Evolutionary conservation across 2,888 invertebrate genomes (phyloP).

Genomic region (Sinotaia quadrata): DNA sequence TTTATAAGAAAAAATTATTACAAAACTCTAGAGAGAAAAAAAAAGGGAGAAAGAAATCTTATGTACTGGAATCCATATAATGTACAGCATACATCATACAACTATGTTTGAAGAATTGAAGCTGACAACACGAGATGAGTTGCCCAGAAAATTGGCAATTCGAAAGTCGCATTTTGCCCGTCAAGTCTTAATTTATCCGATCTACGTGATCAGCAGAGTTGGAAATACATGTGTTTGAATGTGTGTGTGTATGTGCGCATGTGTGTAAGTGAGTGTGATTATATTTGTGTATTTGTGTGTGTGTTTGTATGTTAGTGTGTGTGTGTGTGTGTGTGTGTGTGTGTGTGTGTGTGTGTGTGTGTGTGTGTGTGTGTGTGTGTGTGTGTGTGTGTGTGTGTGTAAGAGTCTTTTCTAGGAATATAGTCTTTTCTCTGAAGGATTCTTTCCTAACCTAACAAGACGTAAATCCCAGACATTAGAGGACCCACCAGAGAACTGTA

Average conservation of each 20-base stretch:
- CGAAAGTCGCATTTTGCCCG: background rate
- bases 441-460: too few species aligned
- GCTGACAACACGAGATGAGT: too few species aligned
- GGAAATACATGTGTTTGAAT: background rate
- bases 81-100: too few species aligned
- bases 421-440: background rate
- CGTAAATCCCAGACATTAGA: too few species aligned
- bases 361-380: conserved; percentile 2
- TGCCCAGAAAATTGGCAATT: too few species aligned
- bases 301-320: background rate
- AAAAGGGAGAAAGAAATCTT: too few species aligned
- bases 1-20: too few species aligned
- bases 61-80: too few species aligned
- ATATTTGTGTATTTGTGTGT: background rate
- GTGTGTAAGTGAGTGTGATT: conserved; percentile 10
- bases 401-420: background rate
- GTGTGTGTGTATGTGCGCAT: conserved; percentile 1
- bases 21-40: too few species aligned
- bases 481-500: too few species aligned
- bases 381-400: background rate
- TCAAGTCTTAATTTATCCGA: background rate
- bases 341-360: conserved; percentile 3
- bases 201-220: background rate
- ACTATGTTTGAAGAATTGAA: too few species aligned
- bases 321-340: background rate